Base-by-base conservation (phyloP, 92 coral and sea anemone species). In the Parazoanthus atlanticus region DNA sequence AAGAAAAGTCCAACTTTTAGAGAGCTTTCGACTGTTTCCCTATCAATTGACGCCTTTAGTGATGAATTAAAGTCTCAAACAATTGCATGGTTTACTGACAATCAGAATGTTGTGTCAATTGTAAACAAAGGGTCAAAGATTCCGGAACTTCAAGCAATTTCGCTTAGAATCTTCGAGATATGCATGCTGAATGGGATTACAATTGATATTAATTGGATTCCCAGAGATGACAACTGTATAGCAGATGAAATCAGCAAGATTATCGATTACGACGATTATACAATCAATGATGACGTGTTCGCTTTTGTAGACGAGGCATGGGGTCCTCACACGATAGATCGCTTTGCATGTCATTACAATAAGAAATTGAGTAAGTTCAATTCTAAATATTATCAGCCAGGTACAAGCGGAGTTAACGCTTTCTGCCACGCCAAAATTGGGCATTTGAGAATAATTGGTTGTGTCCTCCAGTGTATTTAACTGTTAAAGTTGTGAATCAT, bases 401-500 rank as follows among this genome's bases (percentile, higher is more conserved):
- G 93, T 16, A 86, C 93, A 28, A 84, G 87, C 34, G 95, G 95
- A n/a, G 95, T 91, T 2, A 91, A 93, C n/a, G 96, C 94, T 26
- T 93, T 93, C 75, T 47, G 17, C 31, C 90, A 88, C 21, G 80
- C n/a, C n/a, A n/a, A n/a, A n/a, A 86, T 26, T 86, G 89, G 89
- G 26, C 82, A 72, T 58, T 47, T 74, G 80, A 71, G 25, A 74
- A 71, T 28, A 71, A 86, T 74, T 86, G 89, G 70, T 23, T 86
- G 54, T 86, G 71, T 52, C 82, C 41, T 29, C 88, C 88, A 17
- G 47, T 13, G 1, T 49, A n/a, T n/a, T n/a, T n/a, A n/a, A 86
- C 80, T 19, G 88, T 67, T 46, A 89, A 47, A 85, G 80, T 72
- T 6, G n/a, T 85, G 21, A 85, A 66, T 16, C 89, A 84, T 29